These are phyloP conservation scores for Toxotes chatareus DNA, from an alignment of 2,113 vertebrate species.

Conservation along the genomic window DNA sequence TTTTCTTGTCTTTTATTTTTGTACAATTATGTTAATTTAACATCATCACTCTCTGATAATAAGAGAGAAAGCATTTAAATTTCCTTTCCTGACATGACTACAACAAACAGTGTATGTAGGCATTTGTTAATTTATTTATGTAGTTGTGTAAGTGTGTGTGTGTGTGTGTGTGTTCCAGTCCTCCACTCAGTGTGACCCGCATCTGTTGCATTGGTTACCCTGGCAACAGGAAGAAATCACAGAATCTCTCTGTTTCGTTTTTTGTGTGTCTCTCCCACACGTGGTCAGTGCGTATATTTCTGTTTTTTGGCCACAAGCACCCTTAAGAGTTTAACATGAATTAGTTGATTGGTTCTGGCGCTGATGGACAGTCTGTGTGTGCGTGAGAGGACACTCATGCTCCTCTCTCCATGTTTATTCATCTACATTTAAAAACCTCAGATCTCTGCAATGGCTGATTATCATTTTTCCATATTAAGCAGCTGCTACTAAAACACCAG, in stretches of 20 bases:
- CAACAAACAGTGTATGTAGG: neutral
- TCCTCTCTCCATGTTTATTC: neutral
- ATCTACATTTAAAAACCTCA: neutral
- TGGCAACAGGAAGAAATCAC: conserved; percentile 86
- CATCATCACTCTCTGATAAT: neutral
- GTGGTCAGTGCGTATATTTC: conserved; percentile 44
- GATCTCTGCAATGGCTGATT: conserved; percentile 2
- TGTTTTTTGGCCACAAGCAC: neutral
- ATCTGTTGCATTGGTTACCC: conserved; percentile 92
- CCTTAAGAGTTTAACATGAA: neutral
- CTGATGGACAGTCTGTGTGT: neutral
- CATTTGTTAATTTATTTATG: conserved; percentile 25
- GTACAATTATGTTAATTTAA: neutral
- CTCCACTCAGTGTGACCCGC: conserved; percentile 83
- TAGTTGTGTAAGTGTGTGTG: conserved; percentile 10
- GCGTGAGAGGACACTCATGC: neutral
- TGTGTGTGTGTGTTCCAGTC: conserved; percentile 33
- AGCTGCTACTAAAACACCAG: neutral
- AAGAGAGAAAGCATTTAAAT: neutral
- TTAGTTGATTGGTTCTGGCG: neutral
- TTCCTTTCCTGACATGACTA: conserved; percentile 7
- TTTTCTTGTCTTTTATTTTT: neutral
- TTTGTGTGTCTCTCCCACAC: conserved; percentile 50
- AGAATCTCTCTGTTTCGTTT: conserved; percentile 30
- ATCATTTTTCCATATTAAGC: neutral